Percentiles rank a stretch among this genome's conserved stretches.
Evolutionary conservation across 2,888 invertebrate species (phyloP).

Genomic region (Metellina segmentata): DNA sequence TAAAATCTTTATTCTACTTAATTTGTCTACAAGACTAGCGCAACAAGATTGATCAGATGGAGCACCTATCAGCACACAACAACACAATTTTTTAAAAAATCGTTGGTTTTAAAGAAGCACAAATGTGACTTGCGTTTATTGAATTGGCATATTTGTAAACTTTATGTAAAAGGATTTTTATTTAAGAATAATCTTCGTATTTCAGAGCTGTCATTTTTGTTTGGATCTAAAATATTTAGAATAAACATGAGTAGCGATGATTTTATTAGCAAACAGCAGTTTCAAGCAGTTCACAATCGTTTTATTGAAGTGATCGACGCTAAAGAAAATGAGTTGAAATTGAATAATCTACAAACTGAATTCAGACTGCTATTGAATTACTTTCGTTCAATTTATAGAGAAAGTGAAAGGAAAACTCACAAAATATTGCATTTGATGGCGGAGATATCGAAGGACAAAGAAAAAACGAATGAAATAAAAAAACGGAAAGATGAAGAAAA

Average conservation of each 20-base stretch:
- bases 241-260: background rate
- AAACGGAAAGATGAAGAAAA: background rate
- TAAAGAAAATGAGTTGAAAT: background rate
- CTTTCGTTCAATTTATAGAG: background rate
- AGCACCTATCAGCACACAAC: too few relatives aligned
- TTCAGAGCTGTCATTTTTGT: background rate
- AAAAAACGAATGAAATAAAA: background rate
- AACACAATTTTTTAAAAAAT: too few relatives aligned
- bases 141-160: too few relatives aligned
- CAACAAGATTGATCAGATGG: too few relatives aligned
- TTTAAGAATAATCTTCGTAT: background rate
- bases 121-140: too few relatives aligned
- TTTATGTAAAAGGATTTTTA: too few relatives aligned
- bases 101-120: too few relatives aligned
- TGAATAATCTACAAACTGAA: background rate
- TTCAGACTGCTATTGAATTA: background rate
- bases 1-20: too few relatives aligned
- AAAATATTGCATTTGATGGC: background rate
- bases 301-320: background rate
- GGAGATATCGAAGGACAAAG: background rate
- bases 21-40: too few relatives aligned
- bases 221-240: background rate
- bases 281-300: slow-evolving; percentile 15
- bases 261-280: slow-evolving; percentile 4
- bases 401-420: slow-evolving; percentile 16